Conservation (phyloP, 2,113 vertebrate species). For the Eleginops maclovinus region DNA sequence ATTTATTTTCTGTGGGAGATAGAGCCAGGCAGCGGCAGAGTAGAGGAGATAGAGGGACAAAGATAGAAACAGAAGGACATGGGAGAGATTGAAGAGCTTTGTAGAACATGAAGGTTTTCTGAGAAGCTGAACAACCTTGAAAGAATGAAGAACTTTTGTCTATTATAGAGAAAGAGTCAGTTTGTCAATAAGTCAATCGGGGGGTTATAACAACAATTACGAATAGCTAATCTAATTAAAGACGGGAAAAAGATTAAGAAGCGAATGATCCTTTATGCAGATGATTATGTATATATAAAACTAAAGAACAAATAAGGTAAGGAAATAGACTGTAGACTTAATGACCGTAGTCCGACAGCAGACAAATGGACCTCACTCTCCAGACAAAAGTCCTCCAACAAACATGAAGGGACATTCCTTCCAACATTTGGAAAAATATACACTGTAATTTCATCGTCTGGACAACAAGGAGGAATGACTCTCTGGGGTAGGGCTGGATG, state of each 20-base stretch:
- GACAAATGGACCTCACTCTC: not conserved
- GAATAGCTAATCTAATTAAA: not conserved
- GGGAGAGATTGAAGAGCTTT: constrained; percentile 29
- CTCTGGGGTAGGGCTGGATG: not conserved
- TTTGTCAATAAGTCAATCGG: not conserved
- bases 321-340: constrained; percentile 4
- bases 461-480: constrained; percentile 13
- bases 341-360: not conserved
- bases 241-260: not conserved
- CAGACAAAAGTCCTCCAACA: constrained; percentile 36
- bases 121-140: constrained; percentile 27
- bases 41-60: constrained; percentile 13
- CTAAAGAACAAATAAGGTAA: constrained; percentile 27
- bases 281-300: constrained; percentile 2
- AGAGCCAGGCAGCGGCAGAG: constrained; percentile 1
- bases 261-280: constrained; percentile 6
- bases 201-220: not conserved
- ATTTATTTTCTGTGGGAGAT: constrained; percentile 49
- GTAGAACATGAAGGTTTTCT: constrained; percentile 31
- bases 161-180: not conserved
- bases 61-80: constrained; percentile 45
- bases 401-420: constrained; percentile 38
- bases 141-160: constrained; percentile 3
- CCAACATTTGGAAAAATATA: constrained; percentile 32
- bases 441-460: constrained; percentile 39